Evolutionary conservation across 2,797 vertebrate species (phyloP), one percentile per base, ranked within the genome.

Genomic region (Manis pentadactyla): DNA sequence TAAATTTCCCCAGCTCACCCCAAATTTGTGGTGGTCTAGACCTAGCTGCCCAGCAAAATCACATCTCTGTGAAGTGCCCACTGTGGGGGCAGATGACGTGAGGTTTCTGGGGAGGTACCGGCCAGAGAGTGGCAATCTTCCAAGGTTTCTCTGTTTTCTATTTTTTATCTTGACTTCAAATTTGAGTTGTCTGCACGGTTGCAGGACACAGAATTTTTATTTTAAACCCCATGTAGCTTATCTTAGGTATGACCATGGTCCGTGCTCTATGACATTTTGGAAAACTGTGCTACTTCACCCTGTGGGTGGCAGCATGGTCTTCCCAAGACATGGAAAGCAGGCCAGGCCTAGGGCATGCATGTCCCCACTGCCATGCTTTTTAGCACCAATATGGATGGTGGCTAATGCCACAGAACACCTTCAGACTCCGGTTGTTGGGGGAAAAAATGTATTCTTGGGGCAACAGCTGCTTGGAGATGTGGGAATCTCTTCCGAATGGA

Each of bases 21-120:
- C n/a, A 10, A 61, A 27, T 13, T 11, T 3, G 0, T 0, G 10
- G 57, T 3, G 0, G 3, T 7, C 3, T 12, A 23, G 25, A 25
- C 11, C 8, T 15, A 51, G 31, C 5, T 17, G 10, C 31, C 55
- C 21, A 5, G 25, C 29, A 88, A 51, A 66, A 69, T 25, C 27
- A 1, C 23, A 2, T 74, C 21, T 31, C 61, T 17, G 57, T 2
- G 39, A 77, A 73, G 39, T 1, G 0, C 3, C 23, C 42, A 2
- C 46, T 46, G 29, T 2, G 18, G 29, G 21, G 37, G 64, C 10
- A 18, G 27, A 12, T 31, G 18, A 29, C 27, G n/a, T 53, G 34
- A 69, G 19, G 14, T 18, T 0, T 31, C 5, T 3, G 31, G 25
- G 25, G 10, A 42, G 57, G 49, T 49, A 42, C 23, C 0, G 1